These are phyloP conservation scores for Lasioglossum malachurum DNA, from an alignment of 2,888 invertebrate genomes.

Conservation along the genomic window DNA sequence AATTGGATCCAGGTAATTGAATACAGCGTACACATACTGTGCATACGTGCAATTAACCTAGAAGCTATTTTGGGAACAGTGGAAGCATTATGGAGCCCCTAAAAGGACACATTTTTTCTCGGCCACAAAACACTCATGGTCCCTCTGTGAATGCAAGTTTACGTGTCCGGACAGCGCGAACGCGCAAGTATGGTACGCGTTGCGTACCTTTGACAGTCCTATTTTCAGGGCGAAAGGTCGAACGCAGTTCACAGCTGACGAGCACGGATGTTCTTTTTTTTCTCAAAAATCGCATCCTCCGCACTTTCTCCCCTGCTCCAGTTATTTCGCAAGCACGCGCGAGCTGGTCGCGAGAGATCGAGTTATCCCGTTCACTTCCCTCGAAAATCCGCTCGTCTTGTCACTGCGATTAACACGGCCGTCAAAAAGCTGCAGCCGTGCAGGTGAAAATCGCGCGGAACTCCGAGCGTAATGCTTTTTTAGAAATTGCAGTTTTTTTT, in stretches of 20 bases:
- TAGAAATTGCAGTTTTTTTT: background rate
- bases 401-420: background rate
- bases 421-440: constrained; percentile 12
- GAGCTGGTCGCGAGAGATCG: background rate
- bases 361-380: constrained; percentile 6
- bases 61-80: background rate
- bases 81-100: background rate
- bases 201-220: background rate
- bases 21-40: background rate
- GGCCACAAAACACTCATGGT: background rate
- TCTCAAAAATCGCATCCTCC: background rate
- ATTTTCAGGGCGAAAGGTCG: background rate
- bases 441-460: constrained; percentile 16
- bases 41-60: background rate
- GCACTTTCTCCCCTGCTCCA: constrained; percentile 50
- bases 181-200: too few species aligned
- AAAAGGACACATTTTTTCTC: background rate
- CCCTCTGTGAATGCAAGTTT: background rate
- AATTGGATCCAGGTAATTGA: background rate
- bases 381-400: background rate
- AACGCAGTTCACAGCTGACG: background rate
- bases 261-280: background rate
- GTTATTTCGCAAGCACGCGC: constrained; percentile 37
- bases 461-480: background rate
- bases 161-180: background rate